A percentile compares a stretch with the other conserved stretches of the same genome.
Evolutionary conservation across 2,113 vertebrate genomes (phyloP).

Genomic region (Psittacus erithacus): DNA sequence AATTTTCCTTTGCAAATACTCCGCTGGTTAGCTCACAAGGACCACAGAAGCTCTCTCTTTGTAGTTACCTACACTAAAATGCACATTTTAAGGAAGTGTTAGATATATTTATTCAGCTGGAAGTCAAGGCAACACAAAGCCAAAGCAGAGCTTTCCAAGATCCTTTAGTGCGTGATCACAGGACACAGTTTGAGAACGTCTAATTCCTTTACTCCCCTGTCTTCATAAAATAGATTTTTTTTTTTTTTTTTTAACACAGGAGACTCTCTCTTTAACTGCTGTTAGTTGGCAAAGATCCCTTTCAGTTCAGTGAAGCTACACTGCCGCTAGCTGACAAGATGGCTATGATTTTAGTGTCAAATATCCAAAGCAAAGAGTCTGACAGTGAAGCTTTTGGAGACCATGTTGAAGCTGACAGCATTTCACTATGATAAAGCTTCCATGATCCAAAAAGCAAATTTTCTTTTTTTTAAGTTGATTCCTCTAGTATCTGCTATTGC

Average conservation of each 20-base stretch:
- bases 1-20: constrained; percentile 26
- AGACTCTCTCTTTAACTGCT: not conserved
- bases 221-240: not conserved
- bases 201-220: not conserved
- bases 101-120: not conserved
- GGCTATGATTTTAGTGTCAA: constrained; percentile 3
- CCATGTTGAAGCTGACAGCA: constrained; percentile 6
- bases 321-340: constrained; percentile 1
- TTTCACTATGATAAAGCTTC: not conserved
- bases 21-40: not conserved
- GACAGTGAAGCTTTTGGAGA: not conserved
- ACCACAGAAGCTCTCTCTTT: not conserved
- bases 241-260: not conserved
- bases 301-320: not conserved
- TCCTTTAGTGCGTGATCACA: not conserved
- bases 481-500: not conserved
- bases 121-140: not conserved
- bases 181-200: not conserved
- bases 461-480: not conserved
- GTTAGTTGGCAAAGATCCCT: not conserved
- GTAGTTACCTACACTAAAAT: not conserved
- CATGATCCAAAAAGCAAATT: not conserved
- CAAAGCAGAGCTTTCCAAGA: not conserved
- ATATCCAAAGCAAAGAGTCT: not conserved
- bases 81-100: constrained; percentile 3